A percentile compares a stretch with the other conserved stretches of the same genome.
phyloP scores from a whole-genome alignment of 2,113 vertebrate genomes.

The Geococcyx californianus region DNA sequence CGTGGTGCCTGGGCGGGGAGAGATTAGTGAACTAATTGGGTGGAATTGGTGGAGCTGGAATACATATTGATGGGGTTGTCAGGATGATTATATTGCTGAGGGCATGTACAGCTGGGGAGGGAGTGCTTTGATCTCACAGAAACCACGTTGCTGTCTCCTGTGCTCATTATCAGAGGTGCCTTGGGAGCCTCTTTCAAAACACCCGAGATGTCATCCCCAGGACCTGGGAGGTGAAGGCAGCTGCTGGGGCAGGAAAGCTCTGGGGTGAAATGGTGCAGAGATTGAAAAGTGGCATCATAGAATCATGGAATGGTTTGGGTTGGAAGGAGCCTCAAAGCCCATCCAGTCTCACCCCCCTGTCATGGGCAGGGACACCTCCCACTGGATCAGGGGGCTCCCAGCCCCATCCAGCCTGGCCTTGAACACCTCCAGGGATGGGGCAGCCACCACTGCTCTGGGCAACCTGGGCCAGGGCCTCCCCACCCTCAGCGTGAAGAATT shows the following conservation, averaged over 20 bases:
- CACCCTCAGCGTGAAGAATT: too few species aligned
- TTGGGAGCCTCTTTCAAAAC: not conserved
- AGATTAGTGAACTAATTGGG: not conserved
- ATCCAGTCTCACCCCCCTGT: too few species aligned
- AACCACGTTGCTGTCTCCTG: not conserved
- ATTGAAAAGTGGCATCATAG: not conserved
- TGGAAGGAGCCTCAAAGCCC: too few species aligned
- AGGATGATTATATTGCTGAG: not conserved
- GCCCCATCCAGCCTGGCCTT: too few species aligned
- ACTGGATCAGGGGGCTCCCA: too few species aligned
- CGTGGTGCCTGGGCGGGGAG: not conserved
- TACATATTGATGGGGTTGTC: not conserved
- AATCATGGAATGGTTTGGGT: too few species aligned
- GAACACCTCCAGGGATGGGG: too few species aligned
- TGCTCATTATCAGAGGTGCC: not conserved
- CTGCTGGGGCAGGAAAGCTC: not conserved
- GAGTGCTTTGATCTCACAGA: not conserved
- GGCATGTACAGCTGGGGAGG: not conserved
- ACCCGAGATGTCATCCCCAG: fast-evolving
- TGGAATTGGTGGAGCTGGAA: not conserved
- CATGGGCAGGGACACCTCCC: too few species aligned
- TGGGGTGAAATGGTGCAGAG: fast-evolving
- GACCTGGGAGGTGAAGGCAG: not conserved
- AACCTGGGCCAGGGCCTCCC: too few species aligned
- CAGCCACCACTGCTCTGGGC: too few species aligned